phyloP scores from a whole-genome alignment of 2,113 vertebrate species.

The Pardalotus punctatus region DNA sequence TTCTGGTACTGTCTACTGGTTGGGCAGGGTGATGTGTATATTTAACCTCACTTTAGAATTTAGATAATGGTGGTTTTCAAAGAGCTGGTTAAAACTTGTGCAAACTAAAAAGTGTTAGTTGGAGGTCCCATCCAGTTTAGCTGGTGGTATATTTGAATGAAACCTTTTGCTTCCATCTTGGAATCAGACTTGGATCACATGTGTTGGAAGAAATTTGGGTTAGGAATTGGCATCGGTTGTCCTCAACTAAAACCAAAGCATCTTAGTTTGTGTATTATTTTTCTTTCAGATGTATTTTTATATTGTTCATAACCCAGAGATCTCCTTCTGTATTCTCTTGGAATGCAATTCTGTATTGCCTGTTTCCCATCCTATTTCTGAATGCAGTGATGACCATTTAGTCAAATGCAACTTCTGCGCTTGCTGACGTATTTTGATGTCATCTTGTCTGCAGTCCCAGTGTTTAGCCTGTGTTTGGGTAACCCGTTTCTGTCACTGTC shows the following conservation, averaged over 20 bases:
- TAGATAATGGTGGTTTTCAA: background rate
- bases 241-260: background rate
- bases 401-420: background rate
- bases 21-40: background rate
- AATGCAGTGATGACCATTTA: background rate
- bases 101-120: background rate
- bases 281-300: background rate
- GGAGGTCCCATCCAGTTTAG: background rate
- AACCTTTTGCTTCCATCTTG: background rate
- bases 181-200: background rate
- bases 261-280: background rate
- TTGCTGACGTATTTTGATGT: background rate
- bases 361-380: background rate
- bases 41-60: background rate
- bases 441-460: background rate
- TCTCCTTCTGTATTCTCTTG: background rate
- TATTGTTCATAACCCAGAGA: background rate
- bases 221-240: background rate
- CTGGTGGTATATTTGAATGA: background rate
- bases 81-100: background rate
- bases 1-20: background rate
- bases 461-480: background rate
- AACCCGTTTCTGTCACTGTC: background rate
- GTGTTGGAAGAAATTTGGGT: background rate
- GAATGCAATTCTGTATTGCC: background rate